Evolutionary conservation across 1,140 invertebrate species (phyloP), one percentile per base, ranked within the genome.

Genomic region (Drosophila micromelanica): DNA sequence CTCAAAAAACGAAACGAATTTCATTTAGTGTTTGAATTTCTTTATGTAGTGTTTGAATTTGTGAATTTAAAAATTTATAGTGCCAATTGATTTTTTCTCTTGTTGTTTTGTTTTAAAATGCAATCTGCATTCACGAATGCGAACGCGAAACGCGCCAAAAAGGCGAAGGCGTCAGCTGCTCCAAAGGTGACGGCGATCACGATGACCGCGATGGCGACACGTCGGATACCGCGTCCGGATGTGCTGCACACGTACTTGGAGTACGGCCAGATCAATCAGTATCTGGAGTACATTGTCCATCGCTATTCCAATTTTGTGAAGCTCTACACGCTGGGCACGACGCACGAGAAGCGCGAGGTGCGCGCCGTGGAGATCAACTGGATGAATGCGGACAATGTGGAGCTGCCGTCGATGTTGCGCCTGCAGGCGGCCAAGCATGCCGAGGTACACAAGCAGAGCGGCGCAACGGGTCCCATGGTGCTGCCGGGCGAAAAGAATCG

Each of bases 271-370:
- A 85, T 93, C n/a, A 77, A 92, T 60, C 80, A 89, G 46, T 93
- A 92, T 78, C 46, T 93, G 59, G 86, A 92, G 4, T 90, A 90
- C 15, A 46, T 95, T 12, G 86, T 90, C 2, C 72, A 77, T 35
- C 80, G 90, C 2, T 93, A 94, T 76, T 87, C 93, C 3, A 71
- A 92, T 32, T 85, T 93, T 20, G 93, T 93, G 1, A 90, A 85
- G 5, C 69, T 93, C 6, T 77, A 93, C 40, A 91, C 73, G 5
- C 92, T 95, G 60, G 95, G 95, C 1, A 87, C 91, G 6, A 93
- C 93, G 20, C 93, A 91, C 75, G 93, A 95, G 92, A 92, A 91
- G 5, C 92, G 94, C 1, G 91, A 93, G 27, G 92, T 95, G 51
- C 91, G 93, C 17, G 93, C 92, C 0, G 73, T 95, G 2, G 94